These are phyloP conservation scores for Platanista minor DNA, from an alignment of 2,113 vertebrate genomes.

Conservation along the genomic window DNA sequence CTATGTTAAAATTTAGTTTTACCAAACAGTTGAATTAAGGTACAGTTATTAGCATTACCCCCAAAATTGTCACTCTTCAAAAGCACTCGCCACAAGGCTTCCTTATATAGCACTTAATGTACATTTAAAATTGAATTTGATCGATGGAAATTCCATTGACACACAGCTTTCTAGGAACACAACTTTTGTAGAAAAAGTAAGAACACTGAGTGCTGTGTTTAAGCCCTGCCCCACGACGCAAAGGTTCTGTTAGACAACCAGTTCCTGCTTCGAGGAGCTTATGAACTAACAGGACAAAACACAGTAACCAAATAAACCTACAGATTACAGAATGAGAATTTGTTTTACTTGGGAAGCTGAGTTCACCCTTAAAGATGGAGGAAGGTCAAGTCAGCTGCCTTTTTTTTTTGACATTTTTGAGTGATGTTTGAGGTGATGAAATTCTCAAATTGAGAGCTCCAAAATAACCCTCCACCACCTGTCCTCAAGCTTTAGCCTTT, in stretches of 20 bases:
- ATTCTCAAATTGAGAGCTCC: neutral
- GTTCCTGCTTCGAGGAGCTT: neutral
- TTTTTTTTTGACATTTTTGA: neutral
- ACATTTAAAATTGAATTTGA: neutral
- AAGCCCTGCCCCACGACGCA: neutral
- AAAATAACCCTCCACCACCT: neutral
- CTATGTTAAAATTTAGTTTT: conserved; percentile 57
- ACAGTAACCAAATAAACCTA: neutral
- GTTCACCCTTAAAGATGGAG: neutral
- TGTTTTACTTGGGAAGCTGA: neutral
- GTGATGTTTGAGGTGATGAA: neutral
- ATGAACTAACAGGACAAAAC: neutral
- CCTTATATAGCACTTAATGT: neutral
- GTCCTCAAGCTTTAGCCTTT: neutral
- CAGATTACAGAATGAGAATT: neutral
- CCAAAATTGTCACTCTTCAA: neutral
- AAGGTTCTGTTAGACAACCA: neutral
- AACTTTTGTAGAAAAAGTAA: neutral
- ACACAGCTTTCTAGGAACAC: neutral
- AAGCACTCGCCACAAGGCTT: neutral
- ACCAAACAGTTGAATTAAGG: conserved; percentile 57
- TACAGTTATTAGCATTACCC: conserved; percentile 58
- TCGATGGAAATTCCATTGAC: neutral
- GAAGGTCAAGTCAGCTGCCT: neutral
- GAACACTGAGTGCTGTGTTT: neutral